Evolutionary conservation across 2,888 invertebrate genomes (phyloP).

Genomic region (Noctua comes): DNA sequence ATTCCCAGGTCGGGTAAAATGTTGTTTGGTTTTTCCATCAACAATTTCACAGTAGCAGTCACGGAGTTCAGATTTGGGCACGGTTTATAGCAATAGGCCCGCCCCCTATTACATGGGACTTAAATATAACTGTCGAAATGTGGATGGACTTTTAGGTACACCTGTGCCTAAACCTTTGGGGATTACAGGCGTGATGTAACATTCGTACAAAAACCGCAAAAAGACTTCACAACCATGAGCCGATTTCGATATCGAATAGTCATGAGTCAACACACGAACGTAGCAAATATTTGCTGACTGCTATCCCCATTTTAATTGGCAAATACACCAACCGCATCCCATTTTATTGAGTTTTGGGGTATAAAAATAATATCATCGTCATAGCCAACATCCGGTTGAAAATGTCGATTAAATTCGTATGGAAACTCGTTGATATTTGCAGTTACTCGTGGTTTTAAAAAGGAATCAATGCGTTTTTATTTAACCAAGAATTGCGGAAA

Average conservation of each 20-base stretch:
- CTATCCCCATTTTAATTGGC: constrained; percentile 67
- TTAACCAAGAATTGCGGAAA: no score
- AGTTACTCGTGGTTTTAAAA: not conserved
- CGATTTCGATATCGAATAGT: constrained; percentile 13
- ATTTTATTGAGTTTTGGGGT: constrained; percentile 48
- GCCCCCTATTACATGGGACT: no score
- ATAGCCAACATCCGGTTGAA: not conserved
- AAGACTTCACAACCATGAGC: constrained; percentile 19
- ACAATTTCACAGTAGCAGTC: no score
- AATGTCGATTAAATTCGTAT: not conserved
- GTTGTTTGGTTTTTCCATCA: no score
- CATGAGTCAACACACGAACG: constrained; percentile 52
- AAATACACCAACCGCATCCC: constrained; percentile 67
- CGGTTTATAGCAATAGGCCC: no score
- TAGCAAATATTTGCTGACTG: constrained; percentile 61
- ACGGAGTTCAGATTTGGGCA: no score
- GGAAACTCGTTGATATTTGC: not conserved
- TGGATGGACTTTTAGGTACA: no score
- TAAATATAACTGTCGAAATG: no score
- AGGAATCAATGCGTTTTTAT: no score
- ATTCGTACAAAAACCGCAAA: constrained; percentile 13
- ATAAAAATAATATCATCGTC: constrained; percentile 28
- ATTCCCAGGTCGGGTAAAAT: no score
- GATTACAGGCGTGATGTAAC: not conserved
- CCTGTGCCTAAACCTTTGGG: no score